phyloP scores from a whole-genome alignment of 2,888 invertebrate genomes.

The Fragum sueziense region DNA sequence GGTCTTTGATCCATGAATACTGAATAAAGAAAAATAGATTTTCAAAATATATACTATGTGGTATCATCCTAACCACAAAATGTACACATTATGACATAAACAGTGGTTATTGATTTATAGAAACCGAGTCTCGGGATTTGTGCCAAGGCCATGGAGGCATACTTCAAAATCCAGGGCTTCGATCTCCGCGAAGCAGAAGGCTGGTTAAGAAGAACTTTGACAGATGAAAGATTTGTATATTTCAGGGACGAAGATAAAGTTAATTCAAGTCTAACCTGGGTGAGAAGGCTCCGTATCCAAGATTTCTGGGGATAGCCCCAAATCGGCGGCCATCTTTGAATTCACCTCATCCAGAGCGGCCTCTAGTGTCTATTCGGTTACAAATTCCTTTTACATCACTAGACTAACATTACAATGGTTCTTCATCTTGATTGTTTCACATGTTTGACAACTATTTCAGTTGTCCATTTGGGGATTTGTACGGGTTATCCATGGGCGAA shows the following conservation, averaged over 20 bases:
- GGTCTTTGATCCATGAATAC: too few species aligned
- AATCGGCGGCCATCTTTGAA: slow-evolving; percentile 78
- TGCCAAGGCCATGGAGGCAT: slow-evolving; percentile 18
- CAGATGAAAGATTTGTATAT: neutral
- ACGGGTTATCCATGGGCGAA: slow-evolving; percentile 49
- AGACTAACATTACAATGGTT: neutral
- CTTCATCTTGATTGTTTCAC: slow-evolving; percentile 9
- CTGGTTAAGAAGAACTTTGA: too few species aligned
- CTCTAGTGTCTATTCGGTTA: slow-evolving; percentile 68
- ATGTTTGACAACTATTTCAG: slow-evolving; percentile 33
- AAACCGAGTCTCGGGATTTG: slow-evolving; percentile 11
- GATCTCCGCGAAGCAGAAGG: neutral
- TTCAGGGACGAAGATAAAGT: neutral
- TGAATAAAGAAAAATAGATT: too few species aligned
- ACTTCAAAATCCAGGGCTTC: neutral
- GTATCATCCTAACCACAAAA: neutral
- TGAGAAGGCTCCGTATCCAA: slow-evolving; percentile 65
- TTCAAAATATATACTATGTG: too few species aligned
- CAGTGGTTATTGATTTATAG: slow-evolving; percentile 16
- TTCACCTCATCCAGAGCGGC: slow-evolving; percentile 74
- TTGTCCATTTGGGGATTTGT: slow-evolving; percentile 21
- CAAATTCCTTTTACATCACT: slow-evolving; percentile 44
- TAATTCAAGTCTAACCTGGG: slow-evolving; percentile 54
- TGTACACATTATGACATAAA: neutral
- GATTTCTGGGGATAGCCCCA: slow-evolving; percentile 76